phyloP scores from a whole-genome alignment of 2,797 vertebrate species.

The Phaenicophaeus curvirostris region DNA sequence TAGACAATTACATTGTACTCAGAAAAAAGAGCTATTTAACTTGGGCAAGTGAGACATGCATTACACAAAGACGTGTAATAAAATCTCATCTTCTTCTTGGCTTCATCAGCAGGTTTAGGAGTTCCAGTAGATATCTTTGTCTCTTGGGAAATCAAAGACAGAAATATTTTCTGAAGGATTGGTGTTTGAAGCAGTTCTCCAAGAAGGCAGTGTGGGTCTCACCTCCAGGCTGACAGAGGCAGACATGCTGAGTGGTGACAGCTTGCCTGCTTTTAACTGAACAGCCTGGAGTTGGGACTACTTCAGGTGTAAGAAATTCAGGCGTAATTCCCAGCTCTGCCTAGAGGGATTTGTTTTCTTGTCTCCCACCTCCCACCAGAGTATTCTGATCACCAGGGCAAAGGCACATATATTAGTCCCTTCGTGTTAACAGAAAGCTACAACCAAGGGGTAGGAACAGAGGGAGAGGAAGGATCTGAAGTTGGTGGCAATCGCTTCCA shows the following conservation, averaged over 20 bases:
- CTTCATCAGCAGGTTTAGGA: background rate
- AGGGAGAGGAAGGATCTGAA: background rate
- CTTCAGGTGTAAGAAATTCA: background rate
- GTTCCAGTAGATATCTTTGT: background rate
- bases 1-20: background rate
- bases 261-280: background rate
- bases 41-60: background rate
- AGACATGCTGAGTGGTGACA: background rate
- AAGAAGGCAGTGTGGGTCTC: background rate
- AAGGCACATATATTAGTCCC: background rate
- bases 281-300: background rate
- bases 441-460: background rate
- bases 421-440: background rate
- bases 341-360: background rate
- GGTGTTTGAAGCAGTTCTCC: background rate
- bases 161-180: background rate
- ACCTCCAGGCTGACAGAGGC: background rate
- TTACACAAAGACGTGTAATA: background rate
- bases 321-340: background rate
- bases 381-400: background rate
- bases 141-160: background rate
- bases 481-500: background rate
- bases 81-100: background rate
- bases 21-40: background rate
- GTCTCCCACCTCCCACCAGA: background rate